Evolutionary conservation across 2,888 invertebrate genomes (phyloP).

Genomic region (Nomada goodeniana): DNA sequence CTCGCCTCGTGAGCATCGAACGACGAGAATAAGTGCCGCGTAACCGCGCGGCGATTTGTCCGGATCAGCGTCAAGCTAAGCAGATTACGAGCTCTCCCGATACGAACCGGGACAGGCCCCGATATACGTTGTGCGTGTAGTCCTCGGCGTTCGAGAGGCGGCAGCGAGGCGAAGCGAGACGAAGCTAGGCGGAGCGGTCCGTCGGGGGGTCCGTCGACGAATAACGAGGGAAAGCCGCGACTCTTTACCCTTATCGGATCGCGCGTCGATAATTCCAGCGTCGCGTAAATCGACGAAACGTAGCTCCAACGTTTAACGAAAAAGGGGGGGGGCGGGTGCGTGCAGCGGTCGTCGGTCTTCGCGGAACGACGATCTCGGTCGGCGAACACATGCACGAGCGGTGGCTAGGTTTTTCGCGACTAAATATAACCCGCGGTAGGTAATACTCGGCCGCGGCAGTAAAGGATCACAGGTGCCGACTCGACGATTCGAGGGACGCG

Average conservation of each 20-base stretch:
- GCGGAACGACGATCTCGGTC: not conserved
- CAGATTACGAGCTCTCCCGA: conserved; percentile 85
- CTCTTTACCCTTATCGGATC: not conserved
- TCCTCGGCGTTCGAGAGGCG: conserved; percentile 57
- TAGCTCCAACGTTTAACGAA: not conserved
- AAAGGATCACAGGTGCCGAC: not conserved
- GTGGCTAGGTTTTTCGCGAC: not conserved
- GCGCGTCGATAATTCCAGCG: not conserved
- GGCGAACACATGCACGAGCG: not conserved
- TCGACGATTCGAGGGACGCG: conserved; percentile 22
- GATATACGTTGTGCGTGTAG: conserved; percentile 28
- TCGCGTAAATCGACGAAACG: not conserved
- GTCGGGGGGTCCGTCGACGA: conserved; percentile 40
- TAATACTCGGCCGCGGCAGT: not conserved
- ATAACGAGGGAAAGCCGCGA: too few species aligned
- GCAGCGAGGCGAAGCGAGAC: not conserved
- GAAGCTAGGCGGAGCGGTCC: conserved; percentile 4
- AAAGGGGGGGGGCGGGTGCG: too few species aligned
- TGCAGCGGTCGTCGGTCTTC: too few species aligned
- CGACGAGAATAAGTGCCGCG: conserved; percentile 79
- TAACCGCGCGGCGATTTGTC: conserved; percentile 85
- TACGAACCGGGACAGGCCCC: conserved; percentile 72
- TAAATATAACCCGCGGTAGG: conserved; percentile 32
- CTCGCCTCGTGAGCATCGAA: conserved; percentile 56
- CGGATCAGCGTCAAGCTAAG: conserved; percentile 87